Evolutionary conservation across 2,888 invertebrate genomes (phyloP), one percentile per base, ranked within the genome.

Genomic region (Pollenia labialis): DNA sequence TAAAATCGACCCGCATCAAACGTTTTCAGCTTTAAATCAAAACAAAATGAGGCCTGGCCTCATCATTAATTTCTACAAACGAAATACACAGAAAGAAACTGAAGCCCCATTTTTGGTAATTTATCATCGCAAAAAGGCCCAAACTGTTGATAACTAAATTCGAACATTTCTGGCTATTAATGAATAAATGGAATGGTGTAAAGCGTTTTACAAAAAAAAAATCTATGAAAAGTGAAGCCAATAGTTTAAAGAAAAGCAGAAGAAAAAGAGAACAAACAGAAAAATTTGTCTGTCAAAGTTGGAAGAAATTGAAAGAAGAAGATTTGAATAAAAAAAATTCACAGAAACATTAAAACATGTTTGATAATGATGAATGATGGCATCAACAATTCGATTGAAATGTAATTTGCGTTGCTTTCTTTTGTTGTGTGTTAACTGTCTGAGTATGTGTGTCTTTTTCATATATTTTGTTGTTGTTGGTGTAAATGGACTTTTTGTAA

Each of bases 281-380:
- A 32, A 58, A 60, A 79, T 74, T 79, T 79, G 79, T 84, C 68
- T 79, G 68, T 40, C 16, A n/a, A 3, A 14, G 32, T 14, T 32
- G 42, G 14, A 42, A 16, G 46, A 32, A 12, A 62, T 18, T 58
- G 7, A 66, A 10, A n/a, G 58, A 83, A 46, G 23, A 23, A 56
- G 0, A 69, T 10, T 56, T 46, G n/a, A 44, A 32, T 32, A 14
- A 12, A 14, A 32, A 79, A 69, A 42, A 52, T n/a, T 40, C n/a
- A 40, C 7, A 60, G 48, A 44, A 72, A 40, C 32, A 46, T 54
- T 16, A 83, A 72, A 77, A 74, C 32, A 56, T 77, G 23, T 56
- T 69, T 52, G 80, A 84, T 87, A 84, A 87, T 84, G 74, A 84
- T 81, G 87, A 87, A 81, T 87, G 84, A 87, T 82, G 79, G 81